Conservation (phyloP, 2,113 vertebrate genomes). For the Erythrolamprus reginae region DNA sequence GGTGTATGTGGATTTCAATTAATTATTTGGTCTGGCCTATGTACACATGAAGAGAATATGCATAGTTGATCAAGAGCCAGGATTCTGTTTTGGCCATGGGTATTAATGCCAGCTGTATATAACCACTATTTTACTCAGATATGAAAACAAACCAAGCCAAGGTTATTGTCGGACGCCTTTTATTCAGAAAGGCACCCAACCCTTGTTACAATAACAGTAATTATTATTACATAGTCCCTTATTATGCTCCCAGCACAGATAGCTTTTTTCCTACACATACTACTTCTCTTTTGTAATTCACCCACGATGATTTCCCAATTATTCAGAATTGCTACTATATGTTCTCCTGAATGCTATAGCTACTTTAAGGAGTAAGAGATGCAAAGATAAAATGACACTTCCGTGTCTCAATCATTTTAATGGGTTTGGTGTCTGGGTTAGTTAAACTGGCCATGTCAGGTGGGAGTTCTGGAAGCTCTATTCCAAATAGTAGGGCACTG, state of each 20-base stretch:
- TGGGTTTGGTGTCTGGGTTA: not conserved
- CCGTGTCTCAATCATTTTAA: not conserved
- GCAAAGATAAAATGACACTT: constrained; percentile 1
- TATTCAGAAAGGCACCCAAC: constrained; percentile 58
- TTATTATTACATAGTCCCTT: constrained; percentile 68
- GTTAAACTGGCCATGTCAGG: not conserved
- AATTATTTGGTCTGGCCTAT: constrained; percentile 59
- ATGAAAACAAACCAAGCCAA: constrained; percentile 62
- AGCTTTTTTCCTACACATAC: constrained; percentile 63
- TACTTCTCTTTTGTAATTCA: constrained; percentile 60
- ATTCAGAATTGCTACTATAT: constrained; percentile 11
- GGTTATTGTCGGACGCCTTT: constrained; percentile 63
- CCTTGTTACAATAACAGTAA: constrained; percentile 64
- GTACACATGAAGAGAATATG: constrained; percentile 52
- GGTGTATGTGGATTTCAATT: not conserved
- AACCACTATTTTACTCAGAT: constrained; percentile 65
- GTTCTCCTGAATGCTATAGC: constrained; percentile 25
- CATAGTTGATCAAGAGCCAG: constrained; percentile 57
- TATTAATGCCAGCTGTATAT: constrained; percentile 62
- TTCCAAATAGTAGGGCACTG: constrained; percentile 30
- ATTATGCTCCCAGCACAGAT: constrained; percentile 55
- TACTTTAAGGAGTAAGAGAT: constrained; percentile 40
- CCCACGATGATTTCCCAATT: constrained; percentile 53
- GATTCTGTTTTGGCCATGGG: constrained; percentile 51
- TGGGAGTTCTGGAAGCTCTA: not conserved